phyloP scores from a whole-genome alignment of 2,113 vertebrate species.

The Synodontis membranacea region DNA sequence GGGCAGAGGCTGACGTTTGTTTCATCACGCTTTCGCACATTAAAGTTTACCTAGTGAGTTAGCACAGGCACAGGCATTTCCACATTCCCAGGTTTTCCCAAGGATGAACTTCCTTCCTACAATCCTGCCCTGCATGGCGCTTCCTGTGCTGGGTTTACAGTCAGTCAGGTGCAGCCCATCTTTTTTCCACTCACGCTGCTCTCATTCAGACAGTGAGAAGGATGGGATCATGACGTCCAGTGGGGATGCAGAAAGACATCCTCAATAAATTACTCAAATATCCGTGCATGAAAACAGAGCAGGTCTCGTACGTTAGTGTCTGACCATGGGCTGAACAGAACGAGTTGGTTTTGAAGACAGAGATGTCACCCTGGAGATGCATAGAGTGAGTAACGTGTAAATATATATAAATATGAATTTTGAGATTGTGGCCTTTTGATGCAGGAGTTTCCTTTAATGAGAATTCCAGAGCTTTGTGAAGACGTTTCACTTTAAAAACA shows the following conservation, averaged over 20 bases:
- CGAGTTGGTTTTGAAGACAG: background rate
- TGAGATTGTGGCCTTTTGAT: background rate
- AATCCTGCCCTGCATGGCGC: background rate
- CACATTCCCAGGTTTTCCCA: slow-evolving; percentile 11
- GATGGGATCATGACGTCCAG: background rate
- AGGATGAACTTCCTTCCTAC: slow-evolving; percentile 32
- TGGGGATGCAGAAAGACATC: background rate
- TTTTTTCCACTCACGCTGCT: background rate
- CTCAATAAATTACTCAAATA: background rate
- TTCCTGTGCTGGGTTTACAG: slow-evolving; percentile 14
- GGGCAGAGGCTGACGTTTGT: background rate
- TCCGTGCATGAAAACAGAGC: background rate
- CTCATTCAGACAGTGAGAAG: background rate
- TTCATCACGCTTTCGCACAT: background rate
- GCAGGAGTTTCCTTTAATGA: slow-evolving; percentile 28
- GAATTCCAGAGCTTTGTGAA: slow-evolving; percentile 33
- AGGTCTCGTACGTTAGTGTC: background rate
- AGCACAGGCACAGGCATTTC: slow-evolving; percentile 9
- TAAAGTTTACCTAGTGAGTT: background rate
- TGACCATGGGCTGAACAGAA: background rate
- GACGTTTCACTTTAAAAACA: background rate
- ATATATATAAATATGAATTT: too few relatives aligned
- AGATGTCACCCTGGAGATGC: background rate
- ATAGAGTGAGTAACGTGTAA: background rate
- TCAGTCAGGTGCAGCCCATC: slow-evolving; percentile 25